Conservation (phyloP, 2,113 vertebrate genomes). For the Actenoides hombroni region DNA sequence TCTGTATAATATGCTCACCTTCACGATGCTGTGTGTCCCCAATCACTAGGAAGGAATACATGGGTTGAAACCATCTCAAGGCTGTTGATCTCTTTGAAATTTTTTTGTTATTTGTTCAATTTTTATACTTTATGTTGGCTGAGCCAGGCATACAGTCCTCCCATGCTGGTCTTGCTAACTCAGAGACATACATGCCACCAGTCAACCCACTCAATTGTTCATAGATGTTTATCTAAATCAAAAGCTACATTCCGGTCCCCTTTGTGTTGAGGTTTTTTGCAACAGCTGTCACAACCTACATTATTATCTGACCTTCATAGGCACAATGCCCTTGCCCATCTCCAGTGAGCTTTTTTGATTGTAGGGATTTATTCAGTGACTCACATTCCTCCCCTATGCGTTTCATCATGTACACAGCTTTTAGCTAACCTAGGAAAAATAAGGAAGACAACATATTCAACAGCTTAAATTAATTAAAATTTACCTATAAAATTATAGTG, state of each 20-base stretch:
- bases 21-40: not conserved
- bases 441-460: too few species aligned
- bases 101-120: not conserved
- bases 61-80: not conserved
- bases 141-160: not conserved
- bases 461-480: too few species aligned
- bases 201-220: not conserved
- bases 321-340: not conserved
- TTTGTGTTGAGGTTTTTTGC: not conserved
- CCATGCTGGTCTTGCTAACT: not conserved
- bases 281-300: not conserved
- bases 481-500: too few species aligned
- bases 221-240: not conserved
- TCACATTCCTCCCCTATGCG: too few species aligned
- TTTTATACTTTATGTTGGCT: not conserved
- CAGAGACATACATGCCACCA: not conserved
- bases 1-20: not conserved
- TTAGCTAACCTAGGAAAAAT: too few species aligned
- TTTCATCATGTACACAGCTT: too few species aligned
- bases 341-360: not conserved
- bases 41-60: not conserved
- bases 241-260: not conserved
- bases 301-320: not conserved
- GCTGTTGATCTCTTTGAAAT: not conserved
- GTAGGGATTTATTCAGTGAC: not conserved